These are phyloP conservation scores for Campaea margaritaria DNA, from an alignment of 2,888 invertebrate genomes.

Conservation along the genomic window DNA sequence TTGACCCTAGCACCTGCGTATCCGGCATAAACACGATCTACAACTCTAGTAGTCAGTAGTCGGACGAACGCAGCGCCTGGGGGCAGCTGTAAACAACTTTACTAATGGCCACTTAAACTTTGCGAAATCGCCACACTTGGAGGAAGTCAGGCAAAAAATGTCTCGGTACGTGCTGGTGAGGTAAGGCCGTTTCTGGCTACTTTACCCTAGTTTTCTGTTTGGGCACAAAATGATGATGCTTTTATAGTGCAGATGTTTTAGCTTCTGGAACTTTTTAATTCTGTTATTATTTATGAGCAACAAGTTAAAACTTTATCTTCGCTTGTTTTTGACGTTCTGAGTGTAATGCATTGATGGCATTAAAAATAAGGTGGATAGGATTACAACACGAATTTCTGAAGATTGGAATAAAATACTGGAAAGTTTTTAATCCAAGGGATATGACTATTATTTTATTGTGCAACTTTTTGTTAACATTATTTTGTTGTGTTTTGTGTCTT, in stretches of 20 bases:
- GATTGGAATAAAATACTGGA: no score
- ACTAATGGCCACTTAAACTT: slow-evolving; percentile 77
- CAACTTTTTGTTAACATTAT: no score
- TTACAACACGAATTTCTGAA: no score
- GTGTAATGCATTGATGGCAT: no score
- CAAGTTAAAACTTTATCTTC: no score
- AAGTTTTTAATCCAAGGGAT: no score
- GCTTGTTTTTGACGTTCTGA: no score
- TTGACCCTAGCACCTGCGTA: not conserved
- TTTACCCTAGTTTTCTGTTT: slow-evolving; percentile 15
- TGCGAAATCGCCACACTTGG: slow-evolving; percentile 64
- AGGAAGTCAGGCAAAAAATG: slow-evolving; percentile 52
- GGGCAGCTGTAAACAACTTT: slow-evolving; percentile 74
- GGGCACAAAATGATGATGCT: slow-evolving; percentile 2
- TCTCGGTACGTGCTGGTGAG: slow-evolving; percentile 40
- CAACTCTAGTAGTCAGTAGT: slow-evolving; percentile 28
- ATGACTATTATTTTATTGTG: no score
- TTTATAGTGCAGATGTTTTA: not conserved
- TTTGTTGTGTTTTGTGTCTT: no score
- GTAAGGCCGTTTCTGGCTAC: slow-evolving; percentile 3
- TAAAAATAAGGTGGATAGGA: no score
- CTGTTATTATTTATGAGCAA: not conserved
- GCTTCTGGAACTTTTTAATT: not conserved
- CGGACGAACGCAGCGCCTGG: slow-evolving; percentile 55
- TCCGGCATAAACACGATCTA: slow-evolving; percentile 11